These are phyloP conservation scores for Hyposmocoma kahamanoa DNA, from an alignment of 1,140 invertebrate species.

Conservation along the genomic window DNA sequence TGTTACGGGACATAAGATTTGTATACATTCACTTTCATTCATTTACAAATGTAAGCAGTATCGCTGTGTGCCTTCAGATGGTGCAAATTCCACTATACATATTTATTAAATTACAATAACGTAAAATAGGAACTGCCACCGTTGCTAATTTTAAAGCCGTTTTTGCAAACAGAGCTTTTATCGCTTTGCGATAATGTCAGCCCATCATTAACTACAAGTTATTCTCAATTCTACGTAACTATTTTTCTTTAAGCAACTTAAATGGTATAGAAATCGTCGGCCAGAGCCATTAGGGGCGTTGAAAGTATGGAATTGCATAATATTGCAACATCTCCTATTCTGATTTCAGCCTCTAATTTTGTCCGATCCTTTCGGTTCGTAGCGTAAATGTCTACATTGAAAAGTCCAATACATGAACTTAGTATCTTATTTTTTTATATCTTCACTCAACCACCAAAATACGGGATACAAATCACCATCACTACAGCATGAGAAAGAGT, in stretches of 20 bases:
- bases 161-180: neutral
- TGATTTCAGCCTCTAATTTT: neutral
- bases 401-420: conserved; percentile 21
- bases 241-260: neutral
- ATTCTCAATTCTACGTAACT: neutral
- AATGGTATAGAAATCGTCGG: too few species aligned
- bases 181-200: neutral
- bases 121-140: neutral
- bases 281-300: too few species aligned
- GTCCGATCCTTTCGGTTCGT: neutral
- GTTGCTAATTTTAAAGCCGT: neutral
- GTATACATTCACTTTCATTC: too few species aligned
- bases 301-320: neutral
- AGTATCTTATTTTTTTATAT: too few species aligned
- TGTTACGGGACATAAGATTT: neutral
- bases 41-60: too few species aligned
- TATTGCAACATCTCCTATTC: neutral
- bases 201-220: neutral
- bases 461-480: too few species aligned
- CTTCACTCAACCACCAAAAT: too few species aligned
- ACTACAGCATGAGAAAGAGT: too few species aligned
- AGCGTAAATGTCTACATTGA: neutral
- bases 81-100: too few species aligned
- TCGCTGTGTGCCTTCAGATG: too few species aligned
- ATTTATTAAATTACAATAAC: neutral